A percentile compares a stretch with the other conserved stretches of the same genome.
phyloP scores from a whole-genome alignment of 2,797 vertebrate species.

The Balearica regulorum region DNA sequence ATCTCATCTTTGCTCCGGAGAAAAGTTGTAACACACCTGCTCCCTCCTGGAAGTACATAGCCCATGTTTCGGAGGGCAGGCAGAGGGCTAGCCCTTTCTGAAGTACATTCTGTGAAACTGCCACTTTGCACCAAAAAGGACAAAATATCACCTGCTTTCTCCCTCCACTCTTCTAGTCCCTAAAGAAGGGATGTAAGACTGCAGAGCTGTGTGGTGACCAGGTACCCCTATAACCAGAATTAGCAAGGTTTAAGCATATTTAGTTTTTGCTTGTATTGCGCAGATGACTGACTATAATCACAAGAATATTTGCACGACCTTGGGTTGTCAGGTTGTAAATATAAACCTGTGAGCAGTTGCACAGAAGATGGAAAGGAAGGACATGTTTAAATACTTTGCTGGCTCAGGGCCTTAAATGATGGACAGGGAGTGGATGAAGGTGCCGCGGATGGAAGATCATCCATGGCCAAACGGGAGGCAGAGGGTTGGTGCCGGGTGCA shows the following conservation, averaged over 20 bases:
- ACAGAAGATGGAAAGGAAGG: not conserved
- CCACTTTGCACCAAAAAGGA: not conserved
- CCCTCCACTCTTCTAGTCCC: not conserved
- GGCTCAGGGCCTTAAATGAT: not conserved
- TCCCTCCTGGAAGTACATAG: not conserved
- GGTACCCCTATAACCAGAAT: not conserved
- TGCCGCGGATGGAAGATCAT: not conserved
- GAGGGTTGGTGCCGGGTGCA: not conserved
- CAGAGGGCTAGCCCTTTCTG: not conserved
- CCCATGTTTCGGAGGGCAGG: not conserved
- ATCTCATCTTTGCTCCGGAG: fast-evolving
- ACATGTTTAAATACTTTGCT: not conserved
- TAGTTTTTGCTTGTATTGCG: not conserved
- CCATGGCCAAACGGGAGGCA: not conserved
- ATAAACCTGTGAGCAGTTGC: not conserved
- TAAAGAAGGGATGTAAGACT: not conserved
- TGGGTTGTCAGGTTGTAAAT: not conserved
- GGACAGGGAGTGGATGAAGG: not conserved
- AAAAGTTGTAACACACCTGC: fast-evolving
- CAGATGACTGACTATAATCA: not conserved
- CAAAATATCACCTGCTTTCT: not conserved
- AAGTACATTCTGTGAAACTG: not conserved
- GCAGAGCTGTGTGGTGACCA: not conserved
- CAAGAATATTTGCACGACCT: not conserved
- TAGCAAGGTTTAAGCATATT: not conserved